Conservation (phyloP, 30 jellyfish, hydroid and myxozoan genomes). For the Pseudorhiza aurosa region DNA sequence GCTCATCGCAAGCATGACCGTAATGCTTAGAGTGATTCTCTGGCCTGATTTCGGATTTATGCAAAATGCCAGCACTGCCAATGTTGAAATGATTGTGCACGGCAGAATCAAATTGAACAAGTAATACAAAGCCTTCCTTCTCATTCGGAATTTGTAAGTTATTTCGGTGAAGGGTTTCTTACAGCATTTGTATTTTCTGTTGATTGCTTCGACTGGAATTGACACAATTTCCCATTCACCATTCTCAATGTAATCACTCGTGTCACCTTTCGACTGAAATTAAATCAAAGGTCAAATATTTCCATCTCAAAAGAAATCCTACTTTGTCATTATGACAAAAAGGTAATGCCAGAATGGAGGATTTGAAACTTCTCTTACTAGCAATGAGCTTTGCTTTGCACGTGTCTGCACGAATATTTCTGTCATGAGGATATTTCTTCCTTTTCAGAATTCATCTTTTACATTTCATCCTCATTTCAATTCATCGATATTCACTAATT, state of each 20-base stretch:
- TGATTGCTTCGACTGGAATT: slow-evolving; percentile 52
- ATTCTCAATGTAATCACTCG: slow-evolving; percentile 72
- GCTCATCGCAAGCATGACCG: slow-evolving; percentile 84
- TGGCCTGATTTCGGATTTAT: slow-evolving; percentile 76
- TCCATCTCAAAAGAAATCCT: too few species aligned
- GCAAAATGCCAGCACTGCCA: slow-evolving; percentile 79
- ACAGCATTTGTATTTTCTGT: slow-evolving; percentile 63
- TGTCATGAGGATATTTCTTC: too few species aligned
- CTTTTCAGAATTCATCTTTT: too few species aligned
- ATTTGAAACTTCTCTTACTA: too few species aligned
- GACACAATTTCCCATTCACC: slow-evolving; percentile 79
- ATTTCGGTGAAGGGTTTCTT: slow-evolving; percentile 53
- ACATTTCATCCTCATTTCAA: too few species aligned
- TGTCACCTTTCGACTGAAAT: slow-evolving; percentile 56
- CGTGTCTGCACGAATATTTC: too few species aligned
- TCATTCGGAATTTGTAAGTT: slow-evolving; percentile 60
- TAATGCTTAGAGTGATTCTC: slow-evolving; percentile 70
- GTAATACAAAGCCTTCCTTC: slow-evolving; percentile 66
- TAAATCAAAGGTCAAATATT: too few species aligned
- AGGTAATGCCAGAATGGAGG: too few species aligned
- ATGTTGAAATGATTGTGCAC: slow-evolving; percentile 64
- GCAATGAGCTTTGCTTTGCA: too few species aligned
- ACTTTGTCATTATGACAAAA: too few species aligned
- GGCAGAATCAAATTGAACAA: slow-evolving; percentile 72
- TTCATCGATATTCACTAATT: too few species aligned